These are phyloP conservation scores for Drosophila quinaria DNA, from an alignment of 2,888 invertebrate species.

Conservation along the genomic window DNA sequence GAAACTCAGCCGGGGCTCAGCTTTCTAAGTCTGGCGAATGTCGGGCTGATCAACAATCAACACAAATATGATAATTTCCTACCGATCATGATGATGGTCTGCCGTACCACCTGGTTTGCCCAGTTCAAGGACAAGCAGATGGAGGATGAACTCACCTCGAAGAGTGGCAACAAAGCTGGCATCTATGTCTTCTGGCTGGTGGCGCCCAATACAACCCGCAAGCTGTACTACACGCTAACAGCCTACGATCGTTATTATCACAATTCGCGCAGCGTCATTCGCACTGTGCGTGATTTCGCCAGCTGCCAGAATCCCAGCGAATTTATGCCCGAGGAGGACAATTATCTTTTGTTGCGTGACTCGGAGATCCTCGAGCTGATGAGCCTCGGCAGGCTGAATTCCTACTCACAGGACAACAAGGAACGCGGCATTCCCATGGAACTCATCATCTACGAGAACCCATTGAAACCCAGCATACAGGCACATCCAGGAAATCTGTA, in stretches of 20 bases:
- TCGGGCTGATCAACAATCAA: conserved; percentile 15
- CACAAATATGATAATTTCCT: conserved; percentile 38
- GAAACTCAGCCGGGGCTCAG: conserved; percentile 26
- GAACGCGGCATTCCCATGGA: conserved; percentile 34
- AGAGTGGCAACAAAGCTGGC: conserved; percentile 10
- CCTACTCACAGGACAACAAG: not conserved
- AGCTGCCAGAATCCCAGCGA: conserved; percentile 48
- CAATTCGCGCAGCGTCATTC: conserved; percentile 46
- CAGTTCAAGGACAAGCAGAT: conserved; percentile 36
- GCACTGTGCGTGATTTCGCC: conserved; percentile 36
- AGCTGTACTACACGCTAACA: conserved; percentile 55
- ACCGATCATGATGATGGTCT: conserved; percentile 44
- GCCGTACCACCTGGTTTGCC: conserved; percentile 50
- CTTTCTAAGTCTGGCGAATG: conserved; percentile 34
- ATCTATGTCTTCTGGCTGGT: conserved; percentile 61
- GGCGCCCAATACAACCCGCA: conserved; percentile 31
- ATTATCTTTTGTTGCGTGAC: conserved; percentile 53
- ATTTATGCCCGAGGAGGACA: conserved; percentile 37
- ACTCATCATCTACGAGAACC: conserved; percentile 28
- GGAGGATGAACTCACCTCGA: conserved; percentile 16
- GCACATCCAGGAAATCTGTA: not conserved
- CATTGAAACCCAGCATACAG: not conserved
- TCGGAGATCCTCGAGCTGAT: conserved; percentile 33
- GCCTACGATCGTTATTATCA: conserved; percentile 40
- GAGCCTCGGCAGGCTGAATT: conserved; percentile 1